These are phyloP conservation scores for Drosophila stalkeri DNA, from an alignment of 2,888 invertebrate species.

Conservation along the genomic window DNA sequence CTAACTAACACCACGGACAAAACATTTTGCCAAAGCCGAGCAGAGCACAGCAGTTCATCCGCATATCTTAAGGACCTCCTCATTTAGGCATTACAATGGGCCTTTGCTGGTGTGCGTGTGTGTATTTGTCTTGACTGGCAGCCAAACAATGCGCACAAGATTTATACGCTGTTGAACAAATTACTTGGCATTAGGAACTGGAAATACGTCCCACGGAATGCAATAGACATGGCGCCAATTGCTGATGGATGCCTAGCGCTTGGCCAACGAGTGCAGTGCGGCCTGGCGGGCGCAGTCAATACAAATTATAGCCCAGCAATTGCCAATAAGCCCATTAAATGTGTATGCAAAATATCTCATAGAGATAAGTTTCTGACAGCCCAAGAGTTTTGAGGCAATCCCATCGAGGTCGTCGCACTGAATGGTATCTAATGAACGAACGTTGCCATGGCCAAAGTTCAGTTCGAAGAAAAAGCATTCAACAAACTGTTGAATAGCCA, in stretches of 20 bases:
- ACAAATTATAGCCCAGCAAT: constrained; percentile 32
- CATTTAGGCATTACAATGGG: constrained; percentile 57
- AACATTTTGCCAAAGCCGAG: constrained; percentile 33
- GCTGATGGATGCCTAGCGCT: constrained; percentile 26
- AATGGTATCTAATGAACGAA: constrained; percentile 51
- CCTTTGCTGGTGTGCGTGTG: constrained; percentile 30
- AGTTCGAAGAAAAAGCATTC: constrained; percentile 1
- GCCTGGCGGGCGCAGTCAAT: constrained; percentile 16
- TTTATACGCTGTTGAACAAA: constrained; percentile 70
- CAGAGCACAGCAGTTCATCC: constrained; percentile 48
- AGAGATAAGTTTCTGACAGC: background rate
- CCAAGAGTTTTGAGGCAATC: background rate
- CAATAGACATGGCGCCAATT: constrained; percentile 37
- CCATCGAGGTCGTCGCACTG: constrained; percentile 31
- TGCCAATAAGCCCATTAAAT: constrained; percentile 45
- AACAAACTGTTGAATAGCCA: constrained; percentile 27
- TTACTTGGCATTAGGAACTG: constrained; percentile 63
- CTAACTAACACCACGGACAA: constrained; percentile 42
- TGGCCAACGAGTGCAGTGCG: constrained; percentile 33
- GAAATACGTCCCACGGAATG: constrained; percentile 50
- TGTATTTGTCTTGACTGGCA: constrained; percentile 45
- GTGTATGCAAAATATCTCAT: constrained; percentile 17
- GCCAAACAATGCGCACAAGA: constrained; percentile 61
- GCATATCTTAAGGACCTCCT: constrained; percentile 61
- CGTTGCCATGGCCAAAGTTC: constrained; percentile 16